Base-by-base conservation (phyloP, 2,113 vertebrate species). In the Cepphus grylle region DNA sequence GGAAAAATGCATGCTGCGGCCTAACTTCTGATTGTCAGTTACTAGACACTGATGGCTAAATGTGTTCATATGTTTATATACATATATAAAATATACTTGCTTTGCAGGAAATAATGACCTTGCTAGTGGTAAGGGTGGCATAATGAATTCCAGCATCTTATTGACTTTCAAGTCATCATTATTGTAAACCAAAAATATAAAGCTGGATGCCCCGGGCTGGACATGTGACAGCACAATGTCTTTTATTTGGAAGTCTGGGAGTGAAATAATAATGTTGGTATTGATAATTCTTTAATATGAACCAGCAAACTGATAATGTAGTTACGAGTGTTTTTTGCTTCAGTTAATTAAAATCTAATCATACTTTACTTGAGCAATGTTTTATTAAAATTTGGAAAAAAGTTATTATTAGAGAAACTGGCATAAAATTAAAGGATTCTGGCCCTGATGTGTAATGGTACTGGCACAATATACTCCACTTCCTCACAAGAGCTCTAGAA, bases 401-500 rank as follows among this genome's bases (percentile, higher is more conserved):
- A 80, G 69, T 13, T 72, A 65, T 80, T 90, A 61, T 43, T 87
- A 82, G 95, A 91, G 92, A 96, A 97, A 93, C 90, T 95, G 85
- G 73, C 22, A 67, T 62, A 87, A 97, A 92, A 72, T 82, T n/a
- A 55, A 92, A 90, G 76, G 65, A 95, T 97, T 98, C 92, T 97
- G 88, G 63, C 93, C 95, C 74, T 93, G 93, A 59, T 43, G 49
- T 91, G 36, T 90, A 88, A 73, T 86, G 62, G 91, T 97, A 58
- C 82, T 98, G 95, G 88, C 94, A 95, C 52, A 59, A 36, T 81
- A 43, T 34, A 36, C 43, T 91, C 53, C 3, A 1, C 86, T 97
- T 98, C 81, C 87, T 97, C 91, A 74, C 72, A 93, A 94, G 88
- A 97, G 38, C 77, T 96, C 90, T 86, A 96, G 90, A 94, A 94